Conservation (phyloP, 2,888 invertebrate species). For the Himalopsyche anomala region DNA sequence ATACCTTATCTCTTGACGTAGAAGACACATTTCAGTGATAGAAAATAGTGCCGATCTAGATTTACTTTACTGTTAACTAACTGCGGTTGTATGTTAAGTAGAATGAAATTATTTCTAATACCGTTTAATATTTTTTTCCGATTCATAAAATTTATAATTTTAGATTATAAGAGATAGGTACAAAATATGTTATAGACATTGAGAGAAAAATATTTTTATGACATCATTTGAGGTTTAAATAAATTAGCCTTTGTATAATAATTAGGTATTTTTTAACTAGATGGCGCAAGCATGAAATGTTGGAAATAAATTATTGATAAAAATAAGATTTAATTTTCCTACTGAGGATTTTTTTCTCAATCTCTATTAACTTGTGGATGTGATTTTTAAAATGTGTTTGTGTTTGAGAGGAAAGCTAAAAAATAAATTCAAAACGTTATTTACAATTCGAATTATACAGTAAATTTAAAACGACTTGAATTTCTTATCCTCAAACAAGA, state of each 20-base stretch:
- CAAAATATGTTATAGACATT: not conserved
- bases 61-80: not conserved
- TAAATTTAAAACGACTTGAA: no score
- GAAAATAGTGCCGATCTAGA: conserved; percentile 27
- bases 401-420: no score
- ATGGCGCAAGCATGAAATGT: conserved; percentile 17
- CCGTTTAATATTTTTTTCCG: not conserved
- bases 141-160: not conserved
- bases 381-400: no score
- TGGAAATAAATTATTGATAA: conserved; percentile 19
- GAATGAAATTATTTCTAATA: not conserved
- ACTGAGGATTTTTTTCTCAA: no score
- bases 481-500: no score
- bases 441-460: no score
- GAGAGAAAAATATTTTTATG: not conserved
- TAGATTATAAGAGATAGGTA: not conserved
- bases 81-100: not conserved
- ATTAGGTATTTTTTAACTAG: not conserved
- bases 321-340: no score
- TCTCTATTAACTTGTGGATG: no score
- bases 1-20: conserved; percentile 49
- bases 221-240: not conserved
- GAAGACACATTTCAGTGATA: conserved; percentile 49
- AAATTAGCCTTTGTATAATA: not conserved
- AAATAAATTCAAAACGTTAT: no score